Conservation (phyloP, 2,888 invertebrate genomes). For the Acanthococcus lagerstroemiae region DNA sequence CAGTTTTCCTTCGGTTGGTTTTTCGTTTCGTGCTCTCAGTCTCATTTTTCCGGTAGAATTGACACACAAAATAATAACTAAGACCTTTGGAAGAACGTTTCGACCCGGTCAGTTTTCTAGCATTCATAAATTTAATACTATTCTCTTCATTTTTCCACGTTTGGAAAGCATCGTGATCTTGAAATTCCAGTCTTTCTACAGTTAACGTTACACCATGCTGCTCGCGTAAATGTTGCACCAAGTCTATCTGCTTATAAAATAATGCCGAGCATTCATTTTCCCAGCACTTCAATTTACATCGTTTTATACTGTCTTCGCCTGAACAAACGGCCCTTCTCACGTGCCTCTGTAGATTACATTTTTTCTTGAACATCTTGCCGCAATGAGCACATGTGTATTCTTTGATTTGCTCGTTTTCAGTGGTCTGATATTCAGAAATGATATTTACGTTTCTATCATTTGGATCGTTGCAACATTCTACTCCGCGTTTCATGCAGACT, state of each 20-base stretch:
- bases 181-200: constrained; percentile 2
- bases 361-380: too few species aligned
- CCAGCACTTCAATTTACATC: constrained; percentile 15
- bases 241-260: constrained; percentile 11
- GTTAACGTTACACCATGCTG: constrained; percentile 3
- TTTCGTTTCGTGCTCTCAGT: too few species aligned
- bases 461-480: too few species aligned
- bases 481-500: too few species aligned
- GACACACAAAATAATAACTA: constrained; percentile 9
- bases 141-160: constrained; percentile 16
- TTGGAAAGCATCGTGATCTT: constrained; percentile 3
- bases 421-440: too few species aligned
- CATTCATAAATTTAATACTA: constrained; percentile 10
- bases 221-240: constrained; percentile 15
- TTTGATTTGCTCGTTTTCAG: too few species aligned
- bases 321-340: too few species aligned
- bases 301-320: not conserved
- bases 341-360: too few species aligned
- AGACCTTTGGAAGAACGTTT: constrained; percentile 10
- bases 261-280: constrained; percentile 9
- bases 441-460: too few species aligned
- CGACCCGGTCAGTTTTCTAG: constrained; percentile 1
- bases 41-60: too few species aligned
- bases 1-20: too few species aligned
- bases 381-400: too few species aligned